These are phyloP conservation scores for Gymnosoma rotundatum DNA, from an alignment of 2,888 invertebrate genomes.

Conservation along the genomic window DNA sequence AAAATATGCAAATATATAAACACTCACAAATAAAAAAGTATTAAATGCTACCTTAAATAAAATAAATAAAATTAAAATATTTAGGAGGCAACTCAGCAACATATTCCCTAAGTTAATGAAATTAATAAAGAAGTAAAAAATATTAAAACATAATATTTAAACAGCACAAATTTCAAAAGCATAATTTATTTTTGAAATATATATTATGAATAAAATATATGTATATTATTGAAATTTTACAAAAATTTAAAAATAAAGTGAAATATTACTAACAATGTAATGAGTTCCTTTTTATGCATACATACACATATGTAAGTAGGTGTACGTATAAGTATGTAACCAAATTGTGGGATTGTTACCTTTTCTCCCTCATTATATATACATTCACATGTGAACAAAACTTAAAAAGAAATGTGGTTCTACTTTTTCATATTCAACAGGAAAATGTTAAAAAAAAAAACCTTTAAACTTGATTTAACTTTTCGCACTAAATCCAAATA, in stretches of 20 bases:
- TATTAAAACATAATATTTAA: background rate
- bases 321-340: too few species aligned
- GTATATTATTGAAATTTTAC: background rate
- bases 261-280: background rate
- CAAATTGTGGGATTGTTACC: too few species aligned
- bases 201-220: background rate
- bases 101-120: slow-evolving; percentile 24
- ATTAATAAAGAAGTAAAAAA: background rate
- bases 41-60: slow-evolving; percentile 65
- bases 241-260: background rate
- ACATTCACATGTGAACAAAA: too few species aligned
- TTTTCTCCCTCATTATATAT: too few species aligned
- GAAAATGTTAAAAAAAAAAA: too few species aligned
- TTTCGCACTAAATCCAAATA: too few species aligned
- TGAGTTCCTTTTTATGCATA: background rate
- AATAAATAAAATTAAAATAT: background rate
- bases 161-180: background rate
- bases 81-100: background rate
- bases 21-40: slow-evolving; percentile 54
- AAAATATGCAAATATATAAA: background rate
- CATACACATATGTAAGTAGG: too few species aligned
- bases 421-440: too few species aligned
- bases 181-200: too few species aligned
- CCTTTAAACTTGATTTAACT: too few species aligned
- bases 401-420: too few species aligned